Evolutionary conservation across 2,113 vertebrate species (phyloP).

Genomic region (Oriolus oriolus): DNA sequence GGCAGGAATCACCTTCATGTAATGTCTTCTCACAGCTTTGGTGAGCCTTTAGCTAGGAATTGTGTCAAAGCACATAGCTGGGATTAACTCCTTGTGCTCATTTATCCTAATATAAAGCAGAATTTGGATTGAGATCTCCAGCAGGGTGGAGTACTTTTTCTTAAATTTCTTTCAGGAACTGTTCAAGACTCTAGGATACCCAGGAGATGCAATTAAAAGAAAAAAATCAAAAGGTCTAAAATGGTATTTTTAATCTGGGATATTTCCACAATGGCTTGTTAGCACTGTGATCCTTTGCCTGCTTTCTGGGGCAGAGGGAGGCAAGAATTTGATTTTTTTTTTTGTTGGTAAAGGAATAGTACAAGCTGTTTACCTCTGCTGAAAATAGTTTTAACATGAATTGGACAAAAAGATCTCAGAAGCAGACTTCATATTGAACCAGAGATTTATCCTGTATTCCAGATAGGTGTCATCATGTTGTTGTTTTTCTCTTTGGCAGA

Average conservation of each 20-base stretch:
- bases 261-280: background rate
- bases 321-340: background rate
- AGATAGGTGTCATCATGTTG: background rate
- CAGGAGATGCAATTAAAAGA: background rate
- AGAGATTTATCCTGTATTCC: background rate
- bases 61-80: background rate
- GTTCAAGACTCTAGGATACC: background rate
- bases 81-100: slow-evolving; percentile 8
- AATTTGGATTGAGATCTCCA: background rate
- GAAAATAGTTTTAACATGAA: background rate
- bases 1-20: slow-evolving; percentile 24
- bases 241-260: background rate
- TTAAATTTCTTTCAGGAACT: background rate
- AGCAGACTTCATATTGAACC: background rate
- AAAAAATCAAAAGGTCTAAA: background rate
- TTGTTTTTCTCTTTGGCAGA: background rate
- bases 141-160: background rate
- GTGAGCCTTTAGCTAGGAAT: background rate
- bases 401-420: background rate
- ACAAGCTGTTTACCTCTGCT: background rate
- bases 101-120: background rate
- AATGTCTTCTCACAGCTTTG: background rate
- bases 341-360: background rate
- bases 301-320: background rate
- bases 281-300: background rate